A percentile compares a stretch with the other conserved stretches of the same genome.
phyloP scores from a whole-genome alignment of 2,113 vertebrate species.

The Panurus biarmicus region DNA sequence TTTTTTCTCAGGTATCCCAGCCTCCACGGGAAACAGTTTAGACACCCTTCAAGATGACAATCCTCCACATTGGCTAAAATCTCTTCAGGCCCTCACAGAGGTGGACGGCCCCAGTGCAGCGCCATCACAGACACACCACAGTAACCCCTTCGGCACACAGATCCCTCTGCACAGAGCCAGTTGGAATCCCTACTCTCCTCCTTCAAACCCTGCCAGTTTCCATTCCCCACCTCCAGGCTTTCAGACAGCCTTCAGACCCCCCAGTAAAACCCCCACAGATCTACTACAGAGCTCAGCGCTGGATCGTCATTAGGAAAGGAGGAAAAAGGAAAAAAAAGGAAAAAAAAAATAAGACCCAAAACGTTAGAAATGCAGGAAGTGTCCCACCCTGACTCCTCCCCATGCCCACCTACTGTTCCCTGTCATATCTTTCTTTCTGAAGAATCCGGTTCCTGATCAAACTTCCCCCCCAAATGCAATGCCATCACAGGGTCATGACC shows the following conservation, averaged over 20 bases:
- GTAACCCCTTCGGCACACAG: constrained; percentile 86
- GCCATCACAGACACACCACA: constrained; percentile 80
- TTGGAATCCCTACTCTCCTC: constrained; percentile 91
- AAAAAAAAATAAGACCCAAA: constrained; percentile 66
- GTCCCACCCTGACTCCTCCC: constrained; percentile 72
- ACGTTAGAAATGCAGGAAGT: constrained; percentile 83
- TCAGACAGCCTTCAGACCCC: constrained; percentile 98
- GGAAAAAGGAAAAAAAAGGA: constrained; percentile 66
- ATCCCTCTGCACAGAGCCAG: constrained; percentile 96
- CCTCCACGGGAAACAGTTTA: constrained; percentile 91
- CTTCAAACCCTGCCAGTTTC: constrained; percentile 87
- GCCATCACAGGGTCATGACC: constrained; percentile 70
- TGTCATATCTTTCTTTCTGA: constrained; percentile 80
- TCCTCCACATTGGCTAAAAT: constrained; percentile 99
- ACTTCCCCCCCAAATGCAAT: constrained; percentile 72
- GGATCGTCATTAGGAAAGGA: constrained; percentile 94
- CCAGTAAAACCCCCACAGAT: constrained; percentile 96
- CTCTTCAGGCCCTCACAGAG: constrained; percentile 97
- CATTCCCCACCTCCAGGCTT: constrained; percentile 98
- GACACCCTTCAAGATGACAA: constrained; percentile 98
- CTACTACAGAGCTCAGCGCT: constrained; percentile 97
- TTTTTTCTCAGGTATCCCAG: constrained; percentile 83
- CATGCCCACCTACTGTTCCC: constrained; percentile 63
- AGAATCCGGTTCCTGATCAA: constrained; percentile 75
- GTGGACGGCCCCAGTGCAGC: constrained; percentile 89